Evolutionary conservation across 2,797 vertebrate species (phyloP).

Genomic region (Neosalanx taihuensis): DNA sequence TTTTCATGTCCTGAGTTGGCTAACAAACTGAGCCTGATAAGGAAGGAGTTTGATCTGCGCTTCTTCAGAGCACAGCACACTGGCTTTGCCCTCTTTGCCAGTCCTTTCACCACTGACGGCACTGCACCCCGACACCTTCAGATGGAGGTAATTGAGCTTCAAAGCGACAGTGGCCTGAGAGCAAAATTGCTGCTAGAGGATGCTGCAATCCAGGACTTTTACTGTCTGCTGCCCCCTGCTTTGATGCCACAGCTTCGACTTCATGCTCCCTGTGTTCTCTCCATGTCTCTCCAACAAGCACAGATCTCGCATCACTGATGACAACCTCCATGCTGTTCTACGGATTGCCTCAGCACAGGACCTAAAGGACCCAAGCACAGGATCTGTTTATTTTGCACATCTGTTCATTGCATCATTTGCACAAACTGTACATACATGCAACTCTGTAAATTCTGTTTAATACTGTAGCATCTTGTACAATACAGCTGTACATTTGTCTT

Average conservation of each 20-base stretch:
- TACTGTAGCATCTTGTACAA: no score
- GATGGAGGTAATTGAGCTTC: conserved; percentile 42
- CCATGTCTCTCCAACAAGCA: conserved; percentile 46
- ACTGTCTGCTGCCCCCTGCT: conserved; percentile 33
- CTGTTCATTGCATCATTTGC: no score
- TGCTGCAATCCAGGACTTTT: conserved; percentile 37
- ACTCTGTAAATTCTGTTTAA: no score
- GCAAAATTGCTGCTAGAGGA: conserved; percentile 26
- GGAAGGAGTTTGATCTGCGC: no score
- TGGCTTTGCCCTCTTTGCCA: conserved; percentile 32
- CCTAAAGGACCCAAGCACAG: conserved; percentile 19
- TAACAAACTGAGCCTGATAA: no score
- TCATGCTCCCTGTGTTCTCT: conserved; percentile 40
- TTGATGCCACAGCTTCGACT: conserved; percentile 39
- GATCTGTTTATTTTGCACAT: no score
- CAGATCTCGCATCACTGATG: conserved; percentile 36
- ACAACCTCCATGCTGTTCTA: conserved; percentile 40
- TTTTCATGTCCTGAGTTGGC: no score
- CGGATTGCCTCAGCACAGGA: conserved; percentile 41
- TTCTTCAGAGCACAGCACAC: conserved; percentile 24
- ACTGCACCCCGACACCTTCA: conserved; percentile 34
- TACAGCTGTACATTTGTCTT: no score
- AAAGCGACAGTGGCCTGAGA: conserved; percentile 30
- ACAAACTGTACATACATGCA: no score
- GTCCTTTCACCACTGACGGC: conserved; percentile 23